Base-by-base conservation (phyloP, 2,797 vertebrate species). In the Prionace glauca region DNA sequence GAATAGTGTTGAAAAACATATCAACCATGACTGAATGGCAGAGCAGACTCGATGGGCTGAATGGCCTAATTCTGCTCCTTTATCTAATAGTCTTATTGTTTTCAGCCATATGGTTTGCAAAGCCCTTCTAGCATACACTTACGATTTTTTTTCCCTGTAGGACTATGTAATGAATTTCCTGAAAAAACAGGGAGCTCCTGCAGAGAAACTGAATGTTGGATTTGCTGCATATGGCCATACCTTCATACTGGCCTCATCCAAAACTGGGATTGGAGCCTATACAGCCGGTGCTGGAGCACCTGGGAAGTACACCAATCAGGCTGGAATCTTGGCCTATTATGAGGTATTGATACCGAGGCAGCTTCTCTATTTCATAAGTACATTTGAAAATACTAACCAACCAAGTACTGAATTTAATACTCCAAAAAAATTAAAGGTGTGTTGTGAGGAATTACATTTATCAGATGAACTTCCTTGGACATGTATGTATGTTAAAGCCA, bases 291-390 rank as follows among this genome's bases (percentile, higher is more conserved):
- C 98, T 0, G 98, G 98, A 41, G 96, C 97, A 0, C 97, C 97
- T 0, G 99, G 99, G 11, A 97, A 96, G 36, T 99, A 98, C 96
- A 99, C 98, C 74, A 96, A 88, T 72, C 97, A 98, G 29, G 56
- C 96, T 0, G 99, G 99, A 0, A 97, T 96, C 36, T 97, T 98
- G 96, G 97, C 98, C 95, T 98, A 97, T 97, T 99, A 99, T 22
- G 98, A 99, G 98, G 98, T 97, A 96, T 84, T 36, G n/a, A 81
- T 41, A 81, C 12, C 18, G 14, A 5, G 0, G n/a, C 10, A 77
- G 32, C 72, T 74, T 74, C 72, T 32, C 26, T 29, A 74, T 74
- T 74, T 1, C 29, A 9, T 74, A 74, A 74, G 7, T 12, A 50
- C 3, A 56, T 88, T 26, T 29, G 24, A 2, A 56, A 22, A 29